phyloP scores from a whole-genome alignment of 2,888 invertebrate genomes.

The Eretmocerus hayati region DNA sequence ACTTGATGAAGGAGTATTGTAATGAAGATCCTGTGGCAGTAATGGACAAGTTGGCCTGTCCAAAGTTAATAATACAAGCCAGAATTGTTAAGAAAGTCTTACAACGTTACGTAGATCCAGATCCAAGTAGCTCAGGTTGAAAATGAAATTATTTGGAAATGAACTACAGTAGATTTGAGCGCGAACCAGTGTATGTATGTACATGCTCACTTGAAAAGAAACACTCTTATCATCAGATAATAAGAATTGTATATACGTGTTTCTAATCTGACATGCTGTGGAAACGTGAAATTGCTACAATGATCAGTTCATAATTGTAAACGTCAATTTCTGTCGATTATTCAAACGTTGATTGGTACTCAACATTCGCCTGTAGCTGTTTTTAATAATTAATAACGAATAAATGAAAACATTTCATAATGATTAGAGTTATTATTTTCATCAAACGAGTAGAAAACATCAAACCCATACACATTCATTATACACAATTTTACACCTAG shows the following conservation, averaged over 20 bases:
- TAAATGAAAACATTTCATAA: conserved; percentile 14
- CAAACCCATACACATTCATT: conserved; percentile 17
- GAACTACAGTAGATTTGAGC: too few relatives aligned
- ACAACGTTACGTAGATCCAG: too few relatives aligned
- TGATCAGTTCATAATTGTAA: neutral
- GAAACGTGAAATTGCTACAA: conserved; percentile 18
- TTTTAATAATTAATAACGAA: conserved; percentile 19
- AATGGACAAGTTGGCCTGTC: too few relatives aligned
- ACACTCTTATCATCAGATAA: too few relatives aligned
- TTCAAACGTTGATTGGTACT: conserved; percentile 10
- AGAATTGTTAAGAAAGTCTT: too few relatives aligned
- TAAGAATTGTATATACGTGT: conserved; percentile 18
- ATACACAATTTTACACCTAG: conserved; percentile 20
- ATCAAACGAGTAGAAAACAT: conserved; percentile 13
- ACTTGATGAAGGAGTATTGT: too few relatives aligned
- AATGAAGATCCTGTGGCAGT: too few relatives aligned
- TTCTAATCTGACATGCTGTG: conserved; percentile 11
- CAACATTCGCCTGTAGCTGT: conserved; percentile 14
- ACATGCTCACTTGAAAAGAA: too few relatives aligned
- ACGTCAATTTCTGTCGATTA: conserved; percentile 14
- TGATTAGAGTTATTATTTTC: conserved; percentile 8
- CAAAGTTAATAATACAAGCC: too few relatives aligned
- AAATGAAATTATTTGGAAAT: too few relatives aligned
- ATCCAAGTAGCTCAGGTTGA: too few relatives aligned
- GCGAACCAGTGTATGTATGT: too few relatives aligned